Base-by-base conservation (phyloP, 2,888 invertebrate species). In the Margaritifera margaritifera region DNA sequence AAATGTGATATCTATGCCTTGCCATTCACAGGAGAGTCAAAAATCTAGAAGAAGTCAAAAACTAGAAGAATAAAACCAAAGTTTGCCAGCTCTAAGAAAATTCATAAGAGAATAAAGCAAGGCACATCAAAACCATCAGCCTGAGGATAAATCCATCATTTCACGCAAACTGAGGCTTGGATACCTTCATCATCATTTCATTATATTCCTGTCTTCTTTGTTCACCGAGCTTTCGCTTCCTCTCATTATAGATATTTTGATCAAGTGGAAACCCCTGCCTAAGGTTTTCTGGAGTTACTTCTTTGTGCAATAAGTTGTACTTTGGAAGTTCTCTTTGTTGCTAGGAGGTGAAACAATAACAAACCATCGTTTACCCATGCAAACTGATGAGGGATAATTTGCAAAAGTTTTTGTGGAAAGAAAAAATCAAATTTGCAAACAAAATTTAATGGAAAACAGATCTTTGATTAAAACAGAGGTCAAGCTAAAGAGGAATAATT, bases 171-270 rank as follows among this genome's bases (percentile, higher is more conserved):
- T 42, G 31, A 42, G 42, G 42, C 42, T 11, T 42, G 11, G 63
- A 63, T 69, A 80, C 81, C 81, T 80, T 66, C 24, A 69, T 61
- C 15, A 80, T 66, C 18, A 80, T 52, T 62, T 79, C 72, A 71
- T 86, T 85, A 74, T 86, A 86, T 62, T 86, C 86, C 57, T 69
- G 66, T 22, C 81, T 75, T 66, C 85, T 64, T 62, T 82, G 82
- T 19, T 73, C 78, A 59, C 71, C 61, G n/a, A 78, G 66, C 50
- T 68, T 57, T 51, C 66, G 66, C 56, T 64, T 72, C 64, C 70
- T 66, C 42, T 63, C 65, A 59, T 75, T 68, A 71, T 77, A 70
- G 56, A 63, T 56, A 22, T 58, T 19, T 59, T 77, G 77, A 62
- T 75, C 77, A 11, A 77, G 67, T 8, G 77, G 77, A 25, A 77